These are phyloP conservation scores for Apis laboriosa DNA, from an alignment of 1,140 invertebrate genomes.

Conservation along the genomic window DNA sequence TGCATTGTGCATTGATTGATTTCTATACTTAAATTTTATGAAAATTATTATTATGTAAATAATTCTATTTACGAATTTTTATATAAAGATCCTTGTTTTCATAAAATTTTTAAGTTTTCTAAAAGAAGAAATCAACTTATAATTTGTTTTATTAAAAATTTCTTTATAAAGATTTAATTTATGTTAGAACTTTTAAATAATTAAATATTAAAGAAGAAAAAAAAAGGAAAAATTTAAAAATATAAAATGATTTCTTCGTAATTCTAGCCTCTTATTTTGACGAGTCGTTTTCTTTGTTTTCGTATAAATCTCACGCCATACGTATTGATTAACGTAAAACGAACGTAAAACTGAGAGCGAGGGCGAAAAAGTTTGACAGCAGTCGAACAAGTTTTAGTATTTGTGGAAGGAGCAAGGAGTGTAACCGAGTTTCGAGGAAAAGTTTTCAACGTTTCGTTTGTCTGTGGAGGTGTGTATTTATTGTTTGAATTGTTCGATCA, in stretches of 20 bases:
- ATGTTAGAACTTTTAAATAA: neutral
- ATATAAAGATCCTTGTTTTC: no score
- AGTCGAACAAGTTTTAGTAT: conserved; percentile 5
- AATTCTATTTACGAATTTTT: no score
- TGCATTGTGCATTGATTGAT: no score
- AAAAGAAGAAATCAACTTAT: no score
- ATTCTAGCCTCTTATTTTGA: neutral
- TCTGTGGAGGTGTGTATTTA: neutral
- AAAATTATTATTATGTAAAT: no score
- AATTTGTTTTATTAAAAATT: no score
- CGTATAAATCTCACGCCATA: neutral
- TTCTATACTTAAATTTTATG: no score
- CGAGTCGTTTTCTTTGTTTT: neutral
- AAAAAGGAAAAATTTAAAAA: neutral
- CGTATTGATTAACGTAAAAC: neutral
- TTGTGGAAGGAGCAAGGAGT: neutral
- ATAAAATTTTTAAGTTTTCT: no score
- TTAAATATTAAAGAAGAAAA: neutral
- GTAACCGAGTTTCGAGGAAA: neutral
- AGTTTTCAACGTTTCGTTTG: neutral
- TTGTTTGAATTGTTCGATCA: neutral
- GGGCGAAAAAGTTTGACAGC: conserved; percentile 16
- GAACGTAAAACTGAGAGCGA: neutral
- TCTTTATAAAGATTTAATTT: neutral
- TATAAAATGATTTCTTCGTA: neutral